These are phyloP conservation scores for Torymus tubicola DNA, from an alignment of 2,888 invertebrate species.

Conservation along the genomic window DNA sequence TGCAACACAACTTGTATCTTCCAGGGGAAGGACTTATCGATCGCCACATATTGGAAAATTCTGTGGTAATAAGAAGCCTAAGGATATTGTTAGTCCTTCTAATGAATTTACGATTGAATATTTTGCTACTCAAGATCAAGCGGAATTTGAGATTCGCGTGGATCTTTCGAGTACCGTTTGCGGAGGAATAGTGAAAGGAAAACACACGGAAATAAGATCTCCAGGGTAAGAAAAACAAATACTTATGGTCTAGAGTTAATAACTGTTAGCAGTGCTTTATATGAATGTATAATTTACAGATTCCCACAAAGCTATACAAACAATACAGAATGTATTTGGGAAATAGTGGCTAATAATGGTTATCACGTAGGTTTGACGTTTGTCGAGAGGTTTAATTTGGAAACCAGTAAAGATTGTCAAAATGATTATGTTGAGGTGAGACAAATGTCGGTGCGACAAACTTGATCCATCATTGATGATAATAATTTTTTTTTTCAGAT, in stretches of 20 bases:
- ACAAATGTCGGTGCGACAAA: not conserved
- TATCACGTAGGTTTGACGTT: constrained; percentile 84
- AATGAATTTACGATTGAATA: constrained; percentile 83
- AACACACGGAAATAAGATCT: constrained; percentile 65
- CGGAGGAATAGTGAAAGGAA: constrained; percentile 66
- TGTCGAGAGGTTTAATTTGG: constrained; percentile 85
- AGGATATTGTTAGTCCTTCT: constrained; percentile 77
- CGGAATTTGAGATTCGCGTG: constrained; percentile 69
- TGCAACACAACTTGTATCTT: not conserved
- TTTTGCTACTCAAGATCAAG: constrained; percentile 78
- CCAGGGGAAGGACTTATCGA: constrained; percentile 58
- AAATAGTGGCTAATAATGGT: constrained; percentile 81
- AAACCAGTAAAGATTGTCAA: constrained; percentile 82
- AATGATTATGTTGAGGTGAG: constrained; percentile 86
- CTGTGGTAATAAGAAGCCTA: constrained; percentile 79
- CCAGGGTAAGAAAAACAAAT: constrained; percentile 65
- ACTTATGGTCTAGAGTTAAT: not conserved
- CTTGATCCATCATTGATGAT: not conserved
- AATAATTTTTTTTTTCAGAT: constrained; percentile 73
- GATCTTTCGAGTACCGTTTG: constrained; percentile 64
- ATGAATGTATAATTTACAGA: constrained; percentile 66
- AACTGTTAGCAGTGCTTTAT: too few species aligned
- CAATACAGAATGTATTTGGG: constrained; percentile 89
- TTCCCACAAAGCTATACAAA: constrained; percentile 83
- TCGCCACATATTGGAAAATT: constrained; percentile 75